Evolutionary conservation across 2,888 invertebrate species (phyloP).

Genomic region (Julus scanicus): DNA sequence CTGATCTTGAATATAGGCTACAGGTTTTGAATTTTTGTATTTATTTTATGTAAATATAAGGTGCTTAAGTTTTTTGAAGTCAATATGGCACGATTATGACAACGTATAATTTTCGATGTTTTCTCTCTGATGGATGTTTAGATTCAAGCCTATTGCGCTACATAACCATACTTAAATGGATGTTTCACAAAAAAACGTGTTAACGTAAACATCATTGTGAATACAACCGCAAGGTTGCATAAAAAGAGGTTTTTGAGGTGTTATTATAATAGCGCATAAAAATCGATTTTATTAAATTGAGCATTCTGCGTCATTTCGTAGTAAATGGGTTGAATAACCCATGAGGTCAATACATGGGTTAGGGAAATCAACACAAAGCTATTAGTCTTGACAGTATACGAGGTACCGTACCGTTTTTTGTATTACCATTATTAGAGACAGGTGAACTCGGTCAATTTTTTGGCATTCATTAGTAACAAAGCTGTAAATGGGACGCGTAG

Average conservation of each 20-base stretch:
- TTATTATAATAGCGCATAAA: neutral
- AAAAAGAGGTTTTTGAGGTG: neutral
- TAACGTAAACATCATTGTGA: constrained; percentile 1
- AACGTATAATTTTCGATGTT: neutral
- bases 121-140: neutral
- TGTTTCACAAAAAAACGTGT: neutral
- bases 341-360: neutral
- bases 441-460: constrained; percentile 25
- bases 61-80: neutral
- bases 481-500: neutral
- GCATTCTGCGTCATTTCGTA: neutral
- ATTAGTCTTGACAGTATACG: constrained; percentile 17
- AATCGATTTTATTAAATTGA: neutral
- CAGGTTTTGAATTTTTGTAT: no score
- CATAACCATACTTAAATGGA: neutral
- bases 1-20: no score
- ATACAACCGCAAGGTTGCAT: constrained; percentile 14
- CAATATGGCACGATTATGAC: neutral
- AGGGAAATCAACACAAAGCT: constrained; percentile 27
- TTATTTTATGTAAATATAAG: neutral
- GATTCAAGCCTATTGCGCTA: neutral
- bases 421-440: neutral
- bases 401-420: neutral
- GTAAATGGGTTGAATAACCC: constrained; percentile 16
- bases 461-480: neutral